These are phyloP conservation scores for Onychomys arenicola DNA, from an alignment of 2,797 vertebrate species.

Conservation along the genomic window DNA sequence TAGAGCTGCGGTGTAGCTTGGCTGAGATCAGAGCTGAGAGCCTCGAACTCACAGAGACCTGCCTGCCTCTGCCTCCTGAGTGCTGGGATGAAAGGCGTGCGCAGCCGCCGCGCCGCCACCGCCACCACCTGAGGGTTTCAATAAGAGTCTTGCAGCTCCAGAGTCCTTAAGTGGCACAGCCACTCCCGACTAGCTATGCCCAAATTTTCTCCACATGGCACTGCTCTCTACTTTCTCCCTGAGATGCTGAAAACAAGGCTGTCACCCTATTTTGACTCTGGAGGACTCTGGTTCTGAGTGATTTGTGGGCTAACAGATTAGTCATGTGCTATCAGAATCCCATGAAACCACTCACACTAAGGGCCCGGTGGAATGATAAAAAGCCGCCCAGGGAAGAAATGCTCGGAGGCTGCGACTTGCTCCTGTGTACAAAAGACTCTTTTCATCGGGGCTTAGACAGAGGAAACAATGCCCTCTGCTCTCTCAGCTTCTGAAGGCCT, in stretches of 20 bases:
- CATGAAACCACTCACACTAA: neutral
- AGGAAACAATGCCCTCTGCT: conserved; percentile 71
- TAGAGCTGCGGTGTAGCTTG: neutral
- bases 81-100: neutral
- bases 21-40: neutral
- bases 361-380: neutral
- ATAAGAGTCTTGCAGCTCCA: neutral
- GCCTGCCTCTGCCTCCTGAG: neutral
- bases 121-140: neutral
- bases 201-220: neutral
- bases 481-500: conserved; percentile 77
- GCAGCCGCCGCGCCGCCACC: too few relatives aligned
- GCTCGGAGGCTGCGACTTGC: conserved; percentile 52
- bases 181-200: accelerated
- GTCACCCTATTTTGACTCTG: neutral
- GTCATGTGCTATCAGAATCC: neutral
- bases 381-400: conserved; percentile 60
- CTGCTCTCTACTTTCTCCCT: neutral
- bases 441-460: conserved; percentile 74
- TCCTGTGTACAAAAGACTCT: conserved; percentile 82
- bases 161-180: too few relatives aligned
- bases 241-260: neutral
- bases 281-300: neutral
- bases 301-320: neutral
- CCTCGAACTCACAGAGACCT: neutral